These are phyloP conservation scores for Teleiodes luculella DNA, from an alignment of 2,888 invertebrate species.

Conservation along the genomic window DNA sequence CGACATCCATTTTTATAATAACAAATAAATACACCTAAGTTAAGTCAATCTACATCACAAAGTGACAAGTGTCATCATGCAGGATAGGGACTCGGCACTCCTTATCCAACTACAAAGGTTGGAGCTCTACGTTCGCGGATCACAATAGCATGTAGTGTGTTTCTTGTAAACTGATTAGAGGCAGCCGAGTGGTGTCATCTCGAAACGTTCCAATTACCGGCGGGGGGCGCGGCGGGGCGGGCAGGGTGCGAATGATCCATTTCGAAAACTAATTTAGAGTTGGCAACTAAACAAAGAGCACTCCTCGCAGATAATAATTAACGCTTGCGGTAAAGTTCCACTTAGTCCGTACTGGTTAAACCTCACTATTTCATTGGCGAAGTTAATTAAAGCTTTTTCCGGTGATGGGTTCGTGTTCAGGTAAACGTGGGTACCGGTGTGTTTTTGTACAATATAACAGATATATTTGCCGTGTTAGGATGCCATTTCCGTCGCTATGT, in stretches of 20 bases:
- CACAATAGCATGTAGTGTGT: slow-evolving; percentile 63
- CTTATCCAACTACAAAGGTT: slow-evolving; percentile 24
- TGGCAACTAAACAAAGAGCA: slow-evolving; percentile 80
- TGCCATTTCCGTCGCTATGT: neutral
- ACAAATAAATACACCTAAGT: no score
- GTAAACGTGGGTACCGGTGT: neutral
- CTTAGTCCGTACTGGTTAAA: slow-evolving; percentile 71
- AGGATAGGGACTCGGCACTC: neutral
- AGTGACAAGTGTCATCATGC: neutral
- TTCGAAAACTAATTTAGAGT: slow-evolving; percentile 80
- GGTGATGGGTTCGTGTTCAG: slow-evolving; percentile 21
- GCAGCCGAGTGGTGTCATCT: slow-evolving; percentile 70
- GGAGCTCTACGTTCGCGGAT: slow-evolving; percentile 44
- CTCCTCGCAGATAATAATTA: slow-evolving; percentile 79
- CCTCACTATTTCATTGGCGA: slow-evolving; percentile 60
- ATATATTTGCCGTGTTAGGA: neutral
- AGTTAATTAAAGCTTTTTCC: slow-evolving; percentile 61
- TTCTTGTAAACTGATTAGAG: slow-evolving; percentile 77
- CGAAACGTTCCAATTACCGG: slow-evolving; percentile 77
- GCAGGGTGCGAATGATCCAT: slow-evolving; percentile 77
- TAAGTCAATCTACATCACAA: neutral
- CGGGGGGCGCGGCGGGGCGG: slow-evolving; percentile 36
- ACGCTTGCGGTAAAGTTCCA: slow-evolving; percentile 77
- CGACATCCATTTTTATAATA: no score
- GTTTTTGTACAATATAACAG: slow-evolving; percentile 3